A percentile compares a stretch with the other conserved stretches of the same genome.
phyloP scores from a whole-genome alignment of 2,888 invertebrate species.

The Leptinotarsa peninsularis region DNA sequence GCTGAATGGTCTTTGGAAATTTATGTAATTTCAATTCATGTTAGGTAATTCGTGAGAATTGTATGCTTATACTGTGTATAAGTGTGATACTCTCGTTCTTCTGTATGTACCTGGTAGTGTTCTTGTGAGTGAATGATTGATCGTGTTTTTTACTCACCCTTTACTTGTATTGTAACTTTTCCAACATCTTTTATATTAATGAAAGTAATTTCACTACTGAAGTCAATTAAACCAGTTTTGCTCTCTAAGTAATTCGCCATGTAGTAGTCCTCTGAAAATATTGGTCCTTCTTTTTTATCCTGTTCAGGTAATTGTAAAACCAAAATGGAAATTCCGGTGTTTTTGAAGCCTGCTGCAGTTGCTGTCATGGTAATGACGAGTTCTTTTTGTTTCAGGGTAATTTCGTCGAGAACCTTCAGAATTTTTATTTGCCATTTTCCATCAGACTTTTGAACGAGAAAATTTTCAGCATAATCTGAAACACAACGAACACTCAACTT shows the following conservation, averaged over 20 bases:
- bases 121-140: neutral
- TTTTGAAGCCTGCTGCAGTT: neutral
- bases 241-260: constrained; percentile 41
- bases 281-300: constrained; percentile 24
- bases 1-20: no score
- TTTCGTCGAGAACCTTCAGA: neutral
- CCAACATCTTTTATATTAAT: constrained; percentile 36
- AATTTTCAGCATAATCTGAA: constrained; percentile 22
- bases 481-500: neutral
- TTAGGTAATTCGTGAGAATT: no score
- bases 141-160: constrained; percentile 30
- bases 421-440: constrained; percentile 13
- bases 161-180: constrained; percentile 31
- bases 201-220: constrained; percentile 46
- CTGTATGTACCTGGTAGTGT: neutral
- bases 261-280: constrained; percentile 46
- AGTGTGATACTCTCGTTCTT: neutral
- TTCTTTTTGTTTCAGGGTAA: neutral
- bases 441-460: neutral
- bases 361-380: neutral
- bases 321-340: neutral
- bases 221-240: constrained; percentile 30
- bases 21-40: no score
- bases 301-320: neutral
- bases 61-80: neutral